A percentile compares a stretch with the other conserved stretches of the same genome.
Conservation (phyloP, 2,888 invertebrate species). For the Napeogenes sylphis region DNA sequence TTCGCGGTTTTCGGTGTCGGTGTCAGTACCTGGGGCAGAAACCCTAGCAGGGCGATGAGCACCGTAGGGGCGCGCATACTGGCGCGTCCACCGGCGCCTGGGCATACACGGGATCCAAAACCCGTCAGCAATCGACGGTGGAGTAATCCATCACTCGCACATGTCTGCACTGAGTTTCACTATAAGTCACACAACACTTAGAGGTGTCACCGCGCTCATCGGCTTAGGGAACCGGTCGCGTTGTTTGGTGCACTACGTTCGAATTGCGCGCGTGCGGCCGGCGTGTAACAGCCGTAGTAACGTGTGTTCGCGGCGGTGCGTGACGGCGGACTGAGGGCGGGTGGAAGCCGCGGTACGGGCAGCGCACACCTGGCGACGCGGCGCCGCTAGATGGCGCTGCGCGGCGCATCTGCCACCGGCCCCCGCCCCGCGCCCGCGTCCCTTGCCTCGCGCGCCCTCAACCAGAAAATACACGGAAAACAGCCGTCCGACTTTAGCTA, state of each 20-base stretch:
- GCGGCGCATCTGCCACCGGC: constrained; percentile 70
- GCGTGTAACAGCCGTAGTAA: constrained; percentile 53
- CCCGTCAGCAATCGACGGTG: constrained; percentile 64
- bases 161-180: constrained; percentile 72
- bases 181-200: constrained; percentile 74
- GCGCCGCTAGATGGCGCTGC: constrained; percentile 73
- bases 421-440: constrained; percentile 42
- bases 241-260: constrained; percentile 70
- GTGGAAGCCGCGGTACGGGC: constrained; percentile 68
- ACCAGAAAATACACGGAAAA: constrained; percentile 74
- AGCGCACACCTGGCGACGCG: constrained; percentile 64
- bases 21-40: constrained; percentile 75
- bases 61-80: constrained; percentile 76
- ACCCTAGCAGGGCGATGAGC: constrained; percentile 76
- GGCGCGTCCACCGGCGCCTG: constrained; percentile 76
- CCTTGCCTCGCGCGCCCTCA: constrained; percentile 42
- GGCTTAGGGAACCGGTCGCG: constrained; percentile 70
- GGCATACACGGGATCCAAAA: constrained; percentile 64
- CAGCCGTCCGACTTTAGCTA: constrained; percentile 57
- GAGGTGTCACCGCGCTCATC: constrained; percentile 72
- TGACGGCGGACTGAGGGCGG: constrained; percentile 75
- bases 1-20: constrained; percentile 62
- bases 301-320: constrained; percentile 68
- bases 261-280: constrained; percentile 70
- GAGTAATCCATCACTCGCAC: constrained; percentile 76